phyloP scores from a whole-genome alignment of 2,113 vertebrate species.

The crab-eating macaque (Macaca fascicularis) region DNA sequence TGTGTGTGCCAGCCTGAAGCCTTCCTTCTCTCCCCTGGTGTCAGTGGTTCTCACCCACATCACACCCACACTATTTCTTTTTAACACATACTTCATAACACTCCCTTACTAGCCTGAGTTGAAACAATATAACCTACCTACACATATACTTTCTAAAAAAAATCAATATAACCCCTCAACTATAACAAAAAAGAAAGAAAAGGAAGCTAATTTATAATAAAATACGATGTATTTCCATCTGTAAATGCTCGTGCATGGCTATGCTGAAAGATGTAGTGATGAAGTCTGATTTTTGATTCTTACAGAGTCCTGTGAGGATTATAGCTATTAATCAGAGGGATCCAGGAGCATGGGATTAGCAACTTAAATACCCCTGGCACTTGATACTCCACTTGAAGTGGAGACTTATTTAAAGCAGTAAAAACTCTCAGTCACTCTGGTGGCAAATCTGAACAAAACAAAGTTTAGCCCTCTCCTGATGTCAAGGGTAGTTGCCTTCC shows the following conservation, averaged over 20 bases:
- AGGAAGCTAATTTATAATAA: background rate
- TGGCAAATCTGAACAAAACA: background rate
- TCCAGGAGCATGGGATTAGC: background rate
- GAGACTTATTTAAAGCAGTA: background rate
- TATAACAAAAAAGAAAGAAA: slow-evolving; percentile 35
- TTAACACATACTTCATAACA: background rate
- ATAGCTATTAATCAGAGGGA: background rate
- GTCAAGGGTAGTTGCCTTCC: background rate
- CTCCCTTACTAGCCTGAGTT: background rate
- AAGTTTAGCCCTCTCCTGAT: background rate
- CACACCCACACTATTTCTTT: background rate
- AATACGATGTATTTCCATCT: background rate
- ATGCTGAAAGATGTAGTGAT: background rate
- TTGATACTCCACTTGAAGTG: no score
- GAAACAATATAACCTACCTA: background rate
- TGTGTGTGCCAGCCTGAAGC: fast-evolving
- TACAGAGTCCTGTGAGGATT: background rate
- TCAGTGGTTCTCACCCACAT: background rate
- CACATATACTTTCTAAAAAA: background rate
- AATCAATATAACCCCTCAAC: background rate
- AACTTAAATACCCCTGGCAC: background rate
- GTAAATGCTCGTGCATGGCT: background rate
- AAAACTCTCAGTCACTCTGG: background rate
- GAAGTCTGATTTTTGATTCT: background rate
- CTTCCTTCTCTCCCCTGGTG: background rate